Percentiles rank a stretch among this genome's conserved stretches.
Conservation (phyloP, 2,797 vertebrate genomes). For the Thamnophis elegans region DNA sequence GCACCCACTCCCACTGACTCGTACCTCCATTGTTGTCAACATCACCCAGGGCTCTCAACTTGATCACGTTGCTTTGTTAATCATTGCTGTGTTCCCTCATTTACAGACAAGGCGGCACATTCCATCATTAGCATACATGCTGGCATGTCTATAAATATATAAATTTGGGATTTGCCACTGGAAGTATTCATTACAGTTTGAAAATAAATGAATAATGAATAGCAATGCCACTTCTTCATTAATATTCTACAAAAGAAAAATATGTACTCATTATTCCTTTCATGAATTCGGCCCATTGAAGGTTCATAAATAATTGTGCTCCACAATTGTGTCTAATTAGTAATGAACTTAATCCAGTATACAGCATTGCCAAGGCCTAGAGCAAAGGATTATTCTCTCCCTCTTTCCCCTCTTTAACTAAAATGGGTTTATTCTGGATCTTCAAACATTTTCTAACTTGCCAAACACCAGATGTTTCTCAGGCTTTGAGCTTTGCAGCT, state of each 20-base stretch:
- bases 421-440: constrained; percentile 25
- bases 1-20: neutral
- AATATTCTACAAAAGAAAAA: constrained; percentile 72
- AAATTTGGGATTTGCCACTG: constrained; percentile 69
- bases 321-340: constrained; percentile 70
- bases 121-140: constrained; percentile 61
- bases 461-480: neutral
- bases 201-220: constrained; percentile 72
- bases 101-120: constrained; percentile 53
- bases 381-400: constrained; percentile 49
- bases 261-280: constrained; percentile 67
- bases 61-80: constrained; percentile 62
- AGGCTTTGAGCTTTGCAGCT: constrained; percentile 17
- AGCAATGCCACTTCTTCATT: constrained; percentile 68
- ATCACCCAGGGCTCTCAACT: constrained; percentile 52
- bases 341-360: constrained; percentile 67
- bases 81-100: constrained; percentile 65
- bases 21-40: neutral
- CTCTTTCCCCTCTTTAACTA: constrained; percentile 42
- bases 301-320: constrained; percentile 68
- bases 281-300: constrained; percentile 65
- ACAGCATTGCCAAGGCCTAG: constrained; percentile 50
- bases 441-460: neutral
- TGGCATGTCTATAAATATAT: constrained; percentile 66
- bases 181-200: constrained; percentile 69